Percentiles rank a stretch among this genome's conserved stretches.
Evolutionary conservation across 2,888 invertebrate species (phyloP).

Genomic region (Xanthia togata): DNA sequence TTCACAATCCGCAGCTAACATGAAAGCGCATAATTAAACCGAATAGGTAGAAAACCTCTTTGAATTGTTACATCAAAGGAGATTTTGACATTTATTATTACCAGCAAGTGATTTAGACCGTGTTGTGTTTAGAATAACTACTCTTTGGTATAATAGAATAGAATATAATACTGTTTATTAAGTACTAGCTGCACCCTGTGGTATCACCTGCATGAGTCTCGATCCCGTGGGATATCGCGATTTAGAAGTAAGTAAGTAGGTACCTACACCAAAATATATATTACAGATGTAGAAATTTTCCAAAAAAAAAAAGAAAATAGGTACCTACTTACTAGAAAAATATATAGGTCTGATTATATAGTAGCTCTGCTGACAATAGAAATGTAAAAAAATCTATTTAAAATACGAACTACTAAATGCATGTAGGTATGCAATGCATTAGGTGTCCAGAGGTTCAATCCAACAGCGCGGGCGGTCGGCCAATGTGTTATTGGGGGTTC

Average conservation of each 20-base stretch:
- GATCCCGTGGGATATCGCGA: too few relatives aligned
- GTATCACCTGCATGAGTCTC: too few relatives aligned
- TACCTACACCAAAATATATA: too few relatives aligned
- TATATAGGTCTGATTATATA: too few relatives aligned
- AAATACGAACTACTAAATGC: not conserved
- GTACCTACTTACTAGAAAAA: too few relatives aligned
- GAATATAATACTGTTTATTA: too few relatives aligned
- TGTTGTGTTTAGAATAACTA: slow-evolving; percentile 42
- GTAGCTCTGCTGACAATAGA: not conserved
- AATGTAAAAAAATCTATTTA: too few relatives aligned
- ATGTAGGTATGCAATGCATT: too few relatives aligned
- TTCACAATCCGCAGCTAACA: not conserved
- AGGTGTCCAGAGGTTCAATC: not conserved
- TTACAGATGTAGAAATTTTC: too few relatives aligned
- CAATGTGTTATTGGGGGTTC: not conserved
- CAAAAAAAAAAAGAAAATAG: too few relatives aligned
- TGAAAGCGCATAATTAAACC: not conserved
- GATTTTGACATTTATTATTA: slow-evolving; percentile 44
- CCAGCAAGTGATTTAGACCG: slow-evolving; percentile 40
- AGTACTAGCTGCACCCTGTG: too few relatives aligned
- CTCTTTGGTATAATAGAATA: not conserved
- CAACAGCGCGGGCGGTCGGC: not conserved
- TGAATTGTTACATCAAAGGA: slow-evolving; percentile 46
- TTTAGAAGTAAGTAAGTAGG: too few relatives aligned
- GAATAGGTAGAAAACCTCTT: slow-evolving; percentile 33